A percentile compares a stretch with the other conserved stretches of the same genome.
Conservation (phyloP, 2,113 vertebrate genomes). For the Brachionichthys hirsutus region DNA sequence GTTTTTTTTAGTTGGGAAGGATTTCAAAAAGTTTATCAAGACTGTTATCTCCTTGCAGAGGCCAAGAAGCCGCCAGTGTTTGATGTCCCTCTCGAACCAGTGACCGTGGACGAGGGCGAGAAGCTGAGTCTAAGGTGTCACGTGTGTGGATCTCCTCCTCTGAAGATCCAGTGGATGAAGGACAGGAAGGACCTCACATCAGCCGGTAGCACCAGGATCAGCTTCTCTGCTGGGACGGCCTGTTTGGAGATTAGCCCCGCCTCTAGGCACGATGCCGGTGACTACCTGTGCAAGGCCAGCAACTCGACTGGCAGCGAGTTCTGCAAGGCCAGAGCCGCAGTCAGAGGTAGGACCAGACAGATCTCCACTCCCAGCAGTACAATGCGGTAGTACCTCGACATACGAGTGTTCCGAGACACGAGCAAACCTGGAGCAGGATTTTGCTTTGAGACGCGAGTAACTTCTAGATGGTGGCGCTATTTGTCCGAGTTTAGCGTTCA, state of each 20-base stretch:
- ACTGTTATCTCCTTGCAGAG: conserved; percentile 71
- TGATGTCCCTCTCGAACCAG: conserved; percentile 86
- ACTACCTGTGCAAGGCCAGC: conserved; percentile 94
- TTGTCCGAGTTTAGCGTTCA: too few species aligned
- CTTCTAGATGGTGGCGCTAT: too few species aligned
- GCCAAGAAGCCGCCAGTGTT: conserved; percentile 89
- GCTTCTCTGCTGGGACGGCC: conserved; percentile 86
- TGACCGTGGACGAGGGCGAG: conserved; percentile 82
- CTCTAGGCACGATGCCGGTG: conserved; percentile 84
- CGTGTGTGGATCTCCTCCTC: conserved; percentile 85
- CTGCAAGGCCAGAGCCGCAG: conserved; percentile 87
- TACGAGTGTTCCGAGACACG: too few species aligned
- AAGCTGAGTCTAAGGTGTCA: conserved; percentile 87
- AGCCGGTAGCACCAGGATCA: conserved; percentile 84
- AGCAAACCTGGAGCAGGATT: too few species aligned
- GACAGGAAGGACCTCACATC: conserved; percentile 87
- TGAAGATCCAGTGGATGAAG: conserved; percentile 93
- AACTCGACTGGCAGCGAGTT: conserved; percentile 89
- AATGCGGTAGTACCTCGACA: too few species aligned
- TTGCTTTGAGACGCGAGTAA: too few species aligned
- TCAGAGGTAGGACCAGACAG: conserved; percentile 82
- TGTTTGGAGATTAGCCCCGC: conserved; percentile 82
- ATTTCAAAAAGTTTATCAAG: background rate
- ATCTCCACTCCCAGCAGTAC: background rate
- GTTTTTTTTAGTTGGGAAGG: background rate